phyloP scores from a whole-genome alignment of 2,888 invertebrate genomes.

The Meta bourneti region DNA sequence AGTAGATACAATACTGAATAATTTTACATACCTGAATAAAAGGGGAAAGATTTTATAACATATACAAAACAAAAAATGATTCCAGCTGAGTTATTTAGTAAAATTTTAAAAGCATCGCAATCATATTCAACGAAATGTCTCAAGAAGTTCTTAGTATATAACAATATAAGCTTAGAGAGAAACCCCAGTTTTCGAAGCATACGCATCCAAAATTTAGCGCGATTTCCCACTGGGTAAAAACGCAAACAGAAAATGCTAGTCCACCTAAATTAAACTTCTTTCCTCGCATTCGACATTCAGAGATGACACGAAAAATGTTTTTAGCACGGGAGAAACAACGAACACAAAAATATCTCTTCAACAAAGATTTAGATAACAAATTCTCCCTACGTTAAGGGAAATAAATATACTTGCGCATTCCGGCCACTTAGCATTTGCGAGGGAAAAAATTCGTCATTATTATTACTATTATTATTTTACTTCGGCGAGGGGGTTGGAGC shows the following conservation, averaged over 20 bases:
- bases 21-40: too few species aligned
- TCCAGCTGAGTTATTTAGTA: too few species aligned
- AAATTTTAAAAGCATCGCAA: too few species aligned
- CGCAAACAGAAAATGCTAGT: neutral
- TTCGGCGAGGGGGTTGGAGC: neutral
- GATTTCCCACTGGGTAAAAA: neutral
- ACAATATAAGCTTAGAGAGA: neutral
- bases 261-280: constrained; percentile 6
- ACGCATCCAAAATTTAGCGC: neutral
- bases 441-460: constrained; percentile 39
- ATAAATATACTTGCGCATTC: neutral
- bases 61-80: too few species aligned
- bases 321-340: constrained; percentile 1
- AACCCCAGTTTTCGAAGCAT: neutral
- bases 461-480: constrained; percentile 52
- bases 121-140: neutral
- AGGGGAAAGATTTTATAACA: too few species aligned
- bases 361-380: constrained; percentile 13
- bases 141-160: neutral
- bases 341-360: neutral
- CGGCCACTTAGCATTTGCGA: neutral
- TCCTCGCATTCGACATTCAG: neutral
- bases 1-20: too few species aligned
- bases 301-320: constrained; percentile 1
- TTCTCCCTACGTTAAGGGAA: neutral